phyloP scores from a whole-genome alignment of 2,888 invertebrate species.

The Megaustenia siamemsis region DNA sequence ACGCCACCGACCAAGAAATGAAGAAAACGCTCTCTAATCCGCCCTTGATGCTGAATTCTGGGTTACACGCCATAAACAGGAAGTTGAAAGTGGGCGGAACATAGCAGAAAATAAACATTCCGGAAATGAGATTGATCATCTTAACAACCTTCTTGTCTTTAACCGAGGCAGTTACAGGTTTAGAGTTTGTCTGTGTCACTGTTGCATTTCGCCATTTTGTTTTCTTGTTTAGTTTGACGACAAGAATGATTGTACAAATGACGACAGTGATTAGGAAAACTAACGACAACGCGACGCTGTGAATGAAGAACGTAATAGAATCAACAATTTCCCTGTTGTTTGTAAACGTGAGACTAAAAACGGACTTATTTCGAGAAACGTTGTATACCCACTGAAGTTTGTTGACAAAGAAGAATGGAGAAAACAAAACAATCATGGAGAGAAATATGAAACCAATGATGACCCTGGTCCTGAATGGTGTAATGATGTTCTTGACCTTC shows the following conservation, averaged over 20 bases:
- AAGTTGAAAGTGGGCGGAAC: background rate
- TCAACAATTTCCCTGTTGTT: background rate
- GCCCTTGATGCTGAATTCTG: slow-evolving; percentile 30
- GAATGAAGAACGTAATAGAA: background rate
- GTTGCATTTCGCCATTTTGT: slow-evolving; percentile 24
- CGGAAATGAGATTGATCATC: slow-evolving; percentile 15
- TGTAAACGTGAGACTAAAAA: background rate
- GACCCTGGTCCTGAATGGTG: background rate
- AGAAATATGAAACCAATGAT: background rate
- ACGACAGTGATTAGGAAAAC: background rate
- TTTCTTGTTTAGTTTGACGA: slow-evolving; percentile 21
- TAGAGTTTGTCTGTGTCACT: too few relatives aligned
- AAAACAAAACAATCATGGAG: background rate
- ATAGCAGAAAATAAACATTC: slow-evolving; percentile 24
- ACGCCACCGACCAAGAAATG: background rate
- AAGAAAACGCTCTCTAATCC: background rate
- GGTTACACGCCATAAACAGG: background rate
- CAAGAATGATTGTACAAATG: slow-evolving; percentile 7
- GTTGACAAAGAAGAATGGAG: slow-evolving; percentile 30
- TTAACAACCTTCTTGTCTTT: slow-evolving; percentile 30
- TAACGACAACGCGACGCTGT: slow-evolving; percentile 4
- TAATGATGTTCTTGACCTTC: slow-evolving; percentile 28
- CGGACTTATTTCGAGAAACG: background rate
- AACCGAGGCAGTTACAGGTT: background rate
- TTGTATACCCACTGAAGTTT: background rate